phyloP scores from a whole-genome alignment of 2,113 vertebrate genomes.

The Tiliqua scincoides region DNA sequence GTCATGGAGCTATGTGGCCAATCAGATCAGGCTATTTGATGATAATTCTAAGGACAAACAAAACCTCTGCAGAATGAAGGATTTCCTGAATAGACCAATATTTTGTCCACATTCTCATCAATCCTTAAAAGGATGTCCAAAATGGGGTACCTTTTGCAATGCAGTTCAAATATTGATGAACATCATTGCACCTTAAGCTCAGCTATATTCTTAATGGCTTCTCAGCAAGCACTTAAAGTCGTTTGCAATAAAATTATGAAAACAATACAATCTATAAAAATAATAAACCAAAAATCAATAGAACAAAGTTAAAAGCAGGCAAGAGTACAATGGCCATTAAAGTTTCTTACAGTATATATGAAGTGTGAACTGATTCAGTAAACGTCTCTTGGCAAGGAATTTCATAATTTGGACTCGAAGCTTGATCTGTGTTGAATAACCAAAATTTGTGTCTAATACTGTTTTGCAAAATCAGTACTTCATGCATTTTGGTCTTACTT shows the following conservation, averaged over 20 bases:
- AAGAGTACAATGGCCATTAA: not conserved
- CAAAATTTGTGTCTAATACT: not conserved
- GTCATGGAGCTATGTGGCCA: not conserved
- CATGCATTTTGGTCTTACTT: too few relatives aligned
- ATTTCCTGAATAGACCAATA: too few relatives aligned
- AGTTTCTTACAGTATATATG: not conserved
- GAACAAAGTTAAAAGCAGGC: not conserved
- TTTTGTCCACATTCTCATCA: too few relatives aligned
- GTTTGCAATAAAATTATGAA: not conserved
- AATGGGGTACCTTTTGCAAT: too few relatives aligned
- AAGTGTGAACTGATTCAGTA: not conserved
- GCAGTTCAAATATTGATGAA: not conserved
- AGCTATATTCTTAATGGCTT: not conserved
- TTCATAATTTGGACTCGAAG: not conserved
- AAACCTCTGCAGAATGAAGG: too few relatives aligned
- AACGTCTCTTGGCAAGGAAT: not conserved
- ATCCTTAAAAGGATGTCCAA: not conserved
- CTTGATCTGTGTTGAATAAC: not conserved
- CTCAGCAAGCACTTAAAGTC: not conserved
- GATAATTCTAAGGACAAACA: too few relatives aligned
- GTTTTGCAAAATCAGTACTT: too few relatives aligned
- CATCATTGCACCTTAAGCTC: not conserved
- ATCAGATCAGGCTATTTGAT: too few relatives aligned
- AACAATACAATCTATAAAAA: not conserved
- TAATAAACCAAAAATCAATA: not conserved